Conservation (phyloP, 2,888 invertebrate species). For the Plebejus melissa region DNA sequence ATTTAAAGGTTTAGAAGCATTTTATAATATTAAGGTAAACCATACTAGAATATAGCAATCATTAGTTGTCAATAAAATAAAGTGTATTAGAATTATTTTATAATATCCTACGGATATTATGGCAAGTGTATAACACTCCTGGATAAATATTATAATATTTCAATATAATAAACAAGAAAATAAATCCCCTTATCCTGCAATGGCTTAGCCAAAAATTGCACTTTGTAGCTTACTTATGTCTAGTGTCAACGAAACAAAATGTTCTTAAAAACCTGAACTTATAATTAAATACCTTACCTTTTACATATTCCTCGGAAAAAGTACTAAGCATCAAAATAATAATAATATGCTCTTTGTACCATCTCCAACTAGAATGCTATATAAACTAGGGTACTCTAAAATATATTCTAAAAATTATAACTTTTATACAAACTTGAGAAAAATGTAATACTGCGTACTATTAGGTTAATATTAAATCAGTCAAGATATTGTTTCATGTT, state of each 20-base stretch:
- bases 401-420: constrained; percentile 56
- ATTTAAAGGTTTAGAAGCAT: background rate
- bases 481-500: constrained; percentile 63
- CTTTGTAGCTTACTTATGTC: constrained; percentile 55
- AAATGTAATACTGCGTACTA: constrained; percentile 75
- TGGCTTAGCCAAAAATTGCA: constrained; percentile 76
- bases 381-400: constrained; percentile 49
- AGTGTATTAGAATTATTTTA: constrained; percentile 9
- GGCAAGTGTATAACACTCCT: constrained; percentile 60
- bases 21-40: background rate
- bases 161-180: constrained; percentile 57
- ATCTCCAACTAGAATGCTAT: constrained; percentile 50
- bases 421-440: constrained; percentile 57
- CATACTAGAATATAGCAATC: background rate
- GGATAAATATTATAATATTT: constrained; percentile 20
- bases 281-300: constrained; percentile 42
- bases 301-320: constrained; percentile 51
- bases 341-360: constrained; percentile 46
- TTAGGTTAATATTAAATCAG: constrained; percentile 64
- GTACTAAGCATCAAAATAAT: constrained; percentile 52
- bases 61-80: background rate
- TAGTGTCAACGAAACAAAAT: constrained; percentile 49
- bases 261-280: constrained; percentile 51
- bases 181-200: constrained; percentile 60
- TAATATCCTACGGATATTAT: constrained; percentile 18